Percentiles rank a stretch among this genome's conserved stretches.
These are phyloP conservation scores for Macaria liturata DNA, from an alignment of 2,888 invertebrate genomes.

Conservation along the genomic window DNA sequence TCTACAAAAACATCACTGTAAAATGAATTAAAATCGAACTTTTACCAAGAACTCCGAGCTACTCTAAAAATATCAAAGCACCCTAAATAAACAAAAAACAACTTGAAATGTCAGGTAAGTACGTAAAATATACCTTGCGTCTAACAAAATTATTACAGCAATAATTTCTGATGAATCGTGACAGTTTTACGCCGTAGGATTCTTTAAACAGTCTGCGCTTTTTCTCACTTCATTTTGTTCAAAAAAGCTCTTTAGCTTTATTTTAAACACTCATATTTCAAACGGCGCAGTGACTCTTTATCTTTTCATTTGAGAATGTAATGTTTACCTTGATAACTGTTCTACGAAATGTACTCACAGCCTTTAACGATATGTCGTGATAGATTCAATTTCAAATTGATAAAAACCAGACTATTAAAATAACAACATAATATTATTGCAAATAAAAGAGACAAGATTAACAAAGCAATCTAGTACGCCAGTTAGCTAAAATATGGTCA, in stretches of 20 bases:
- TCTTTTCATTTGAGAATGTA: too few species aligned
- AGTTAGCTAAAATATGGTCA: too few species aligned
- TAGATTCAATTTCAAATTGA: too few species aligned
- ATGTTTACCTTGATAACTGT: too few species aligned
- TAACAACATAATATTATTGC: too few species aligned
- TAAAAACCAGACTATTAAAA: too few species aligned
- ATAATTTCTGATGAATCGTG: constrained; percentile 31
- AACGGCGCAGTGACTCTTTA: not conserved
- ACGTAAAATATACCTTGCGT: constrained; percentile 7
- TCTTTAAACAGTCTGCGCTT: constrained; percentile 27
- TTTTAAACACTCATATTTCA: constrained; percentile 7
- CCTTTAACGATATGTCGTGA: too few species aligned
- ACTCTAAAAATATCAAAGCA: not conserved
- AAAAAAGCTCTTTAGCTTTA: constrained; percentile 14
- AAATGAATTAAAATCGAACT: not conserved
- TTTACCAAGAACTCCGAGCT: not conserved
- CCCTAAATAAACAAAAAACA: constrained; percentile 7
- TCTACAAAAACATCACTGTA: too few species aligned
- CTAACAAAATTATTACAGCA: constrained; percentile 26
- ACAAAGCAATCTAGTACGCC: too few species aligned
- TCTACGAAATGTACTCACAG: too few species aligned
- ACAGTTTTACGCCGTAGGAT: constrained; percentile 24
- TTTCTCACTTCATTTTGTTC: constrained; percentile 25
- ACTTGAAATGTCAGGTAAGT: constrained; percentile 9
- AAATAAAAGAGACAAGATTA: too few species aligned